Evolutionary conservation across 2,888 invertebrate species (phyloP), one percentile per base, ranked within the genome.

Genomic region (Drosophila borborema): DNA sequence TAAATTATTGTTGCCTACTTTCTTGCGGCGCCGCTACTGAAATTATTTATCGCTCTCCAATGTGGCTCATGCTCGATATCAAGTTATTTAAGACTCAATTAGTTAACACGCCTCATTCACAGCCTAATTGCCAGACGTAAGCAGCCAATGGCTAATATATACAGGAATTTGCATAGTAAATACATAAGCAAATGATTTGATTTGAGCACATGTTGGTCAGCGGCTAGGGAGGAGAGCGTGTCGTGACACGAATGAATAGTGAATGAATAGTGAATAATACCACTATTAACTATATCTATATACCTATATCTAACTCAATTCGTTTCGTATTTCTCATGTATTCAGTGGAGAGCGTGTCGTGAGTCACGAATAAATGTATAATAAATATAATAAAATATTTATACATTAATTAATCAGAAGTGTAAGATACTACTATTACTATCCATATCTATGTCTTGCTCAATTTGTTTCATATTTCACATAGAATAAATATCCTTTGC

Each of bases 1-100:
- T 74, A 67, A 81, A 79, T 84, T 77, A 81, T 70, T 34, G 77
- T 89, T 81, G 88, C 88, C 81, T 87, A 89, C 82, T 84, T 85
- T 84, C 73, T 59, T 16, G 70, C 66, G 66, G n/a, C 40, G 38
- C 28, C 40, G 14, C 48, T 9, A 71, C 58, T 41, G 55, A 71
- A 73, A 64, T 68, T 59, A 74, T 67, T 80, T 66, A 73, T 64
- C 28, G 64, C 31, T 18, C 56, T 60, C n/a, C 8, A 23, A 58
- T 59, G 9, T 20, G 59, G 41, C 72, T n/a, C 14, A 64, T 45
- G 41, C 41, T 60, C 43, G 36, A 31, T 40, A 49, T 46, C 48
- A 45, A 18, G 48, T 64, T 71, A 55, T 60, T 64, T 36, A 68
- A 64, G 36, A 18, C 61, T 63, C 51, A 68, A 84, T 87, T 78